These are phyloP conservation scores for Cinclus mexicanus DNA, from an alignment of 2,113 vertebrate species.

Conservation along the genomic window DNA sequence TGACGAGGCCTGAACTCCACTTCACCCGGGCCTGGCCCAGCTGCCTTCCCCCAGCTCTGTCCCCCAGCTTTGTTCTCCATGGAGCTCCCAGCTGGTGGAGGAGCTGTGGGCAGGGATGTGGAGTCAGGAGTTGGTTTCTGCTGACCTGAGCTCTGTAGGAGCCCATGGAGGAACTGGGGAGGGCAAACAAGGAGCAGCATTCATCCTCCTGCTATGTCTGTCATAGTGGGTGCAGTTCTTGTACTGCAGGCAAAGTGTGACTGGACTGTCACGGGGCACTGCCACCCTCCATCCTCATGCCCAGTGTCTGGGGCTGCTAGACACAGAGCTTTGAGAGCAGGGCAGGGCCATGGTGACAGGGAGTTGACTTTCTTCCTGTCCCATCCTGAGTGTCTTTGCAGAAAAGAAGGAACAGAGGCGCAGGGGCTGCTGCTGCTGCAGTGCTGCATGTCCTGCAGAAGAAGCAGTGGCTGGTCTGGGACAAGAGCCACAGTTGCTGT, in stretches of 20 bases:
- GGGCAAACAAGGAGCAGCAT: not conserved
- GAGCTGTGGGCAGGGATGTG: not conserved
- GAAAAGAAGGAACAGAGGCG: not conserved
- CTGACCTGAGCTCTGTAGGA: not conserved
- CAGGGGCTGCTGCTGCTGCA: not conserved
- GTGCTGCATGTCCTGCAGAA: not conserved
- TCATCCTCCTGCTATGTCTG: not conserved
- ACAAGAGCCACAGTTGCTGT: not conserved
- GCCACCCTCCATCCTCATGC: not conserved
- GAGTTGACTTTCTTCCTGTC: not conserved
- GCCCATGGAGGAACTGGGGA: not conserved
- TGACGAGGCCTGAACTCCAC: constrained; percentile 48
- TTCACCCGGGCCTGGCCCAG: constrained; percentile 60
- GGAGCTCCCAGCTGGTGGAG: constrained; percentile 8
- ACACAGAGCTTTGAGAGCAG: not conserved
- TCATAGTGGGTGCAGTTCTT: not conserved
- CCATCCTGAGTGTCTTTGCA: not conserved
- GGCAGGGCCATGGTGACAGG: too few species aligned
- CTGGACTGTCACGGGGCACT: not conserved
- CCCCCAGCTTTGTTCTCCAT: constrained; percentile 1
- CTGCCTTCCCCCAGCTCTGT: constrained; percentile 15
- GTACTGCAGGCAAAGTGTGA: not conserved
- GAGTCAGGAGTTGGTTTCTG: not conserved
- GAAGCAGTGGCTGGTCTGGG: not conserved
- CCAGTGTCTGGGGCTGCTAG: not conserved